phyloP scores from a whole-genome alignment of 2,888 invertebrate genomes.

The Aelia acuminata region DNA sequence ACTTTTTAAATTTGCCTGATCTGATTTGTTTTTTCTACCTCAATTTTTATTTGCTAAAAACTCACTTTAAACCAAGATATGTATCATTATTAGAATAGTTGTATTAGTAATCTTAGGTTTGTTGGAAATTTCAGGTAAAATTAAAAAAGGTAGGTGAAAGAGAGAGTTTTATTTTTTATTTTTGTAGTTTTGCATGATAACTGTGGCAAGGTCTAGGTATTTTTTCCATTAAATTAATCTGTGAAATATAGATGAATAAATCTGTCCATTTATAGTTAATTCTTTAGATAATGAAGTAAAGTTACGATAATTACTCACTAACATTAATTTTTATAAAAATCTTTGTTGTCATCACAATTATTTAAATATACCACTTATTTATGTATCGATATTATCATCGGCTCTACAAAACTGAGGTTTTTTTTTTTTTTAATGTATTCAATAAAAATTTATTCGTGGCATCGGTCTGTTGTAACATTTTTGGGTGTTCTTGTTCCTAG shows the following conservation, averaged over 20 bases:
- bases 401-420: not conserved
- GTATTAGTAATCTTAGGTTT: not conserved
- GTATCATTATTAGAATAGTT: not conserved
- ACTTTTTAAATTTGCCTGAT: not conserved
- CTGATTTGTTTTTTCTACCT: not conserved
- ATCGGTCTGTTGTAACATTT: not conserved
- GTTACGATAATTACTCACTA: no score
- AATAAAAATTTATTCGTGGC: not conserved
- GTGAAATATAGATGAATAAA: not conserved
- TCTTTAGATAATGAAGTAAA: not conserved
- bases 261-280: not conserved
- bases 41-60: not conserved
- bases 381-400: not conserved
- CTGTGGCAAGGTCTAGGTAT: conserved; percentile 53
- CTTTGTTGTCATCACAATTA: not conserved
- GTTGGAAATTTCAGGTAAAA: conserved; percentile 50
- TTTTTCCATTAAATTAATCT: not conserved
- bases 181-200: conserved; percentile 47
- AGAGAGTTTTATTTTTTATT: conserved; percentile 52
- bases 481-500: not conserved
- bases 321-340: not conserved
- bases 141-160: conserved; percentile 60
- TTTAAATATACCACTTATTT: not conserved
- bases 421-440: not conserved
- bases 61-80: not conserved